Evolutionary conservation across 2,797 vertebrate species (phyloP).

Genomic region (Micropoecilia bifurca): DNA sequence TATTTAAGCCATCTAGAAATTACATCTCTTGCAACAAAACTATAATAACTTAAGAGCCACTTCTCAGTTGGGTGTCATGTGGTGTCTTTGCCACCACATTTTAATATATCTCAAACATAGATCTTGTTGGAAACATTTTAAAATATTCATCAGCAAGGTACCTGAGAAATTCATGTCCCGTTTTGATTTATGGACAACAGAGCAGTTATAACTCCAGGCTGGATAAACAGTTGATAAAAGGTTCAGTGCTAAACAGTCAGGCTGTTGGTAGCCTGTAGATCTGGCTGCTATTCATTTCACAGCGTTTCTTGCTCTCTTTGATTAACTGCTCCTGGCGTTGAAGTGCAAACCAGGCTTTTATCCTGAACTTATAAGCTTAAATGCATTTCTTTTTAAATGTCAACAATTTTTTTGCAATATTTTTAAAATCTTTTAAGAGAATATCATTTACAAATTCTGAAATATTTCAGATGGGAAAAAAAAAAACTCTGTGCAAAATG

Average conservation of each 20-base stretch:
- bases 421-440: slow-evolving; percentile 11
- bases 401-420: neutral
- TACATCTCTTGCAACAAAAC: slow-evolving; percentile 14
- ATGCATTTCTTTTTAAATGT: neutral
- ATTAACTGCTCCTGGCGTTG: neutral
- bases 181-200: neutral
- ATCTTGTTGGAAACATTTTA: neutral
- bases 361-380: neutral
- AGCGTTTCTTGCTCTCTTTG: slow-evolving; percentile 1
- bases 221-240: slow-evolving; percentile 49
- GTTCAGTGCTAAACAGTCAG: slow-evolving; percentile 46
- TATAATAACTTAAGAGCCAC: neutral
- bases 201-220: slow-evolving; percentile 35
- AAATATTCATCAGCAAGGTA: slow-evolving; percentile 20
- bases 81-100: neutral
- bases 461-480: neutral
- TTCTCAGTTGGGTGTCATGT: neutral
- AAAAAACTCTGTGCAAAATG: slow-evolving; percentile 7
- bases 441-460: neutral
- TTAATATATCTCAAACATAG: slow-evolving; percentile 7
- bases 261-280: slow-evolving; percentile 17
- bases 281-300: neutral
- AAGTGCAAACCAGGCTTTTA: slow-evolving; percentile 6
- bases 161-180: slow-evolving; percentile 25
- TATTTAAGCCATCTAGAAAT: slow-evolving; percentile 33